Percentiles rank a stretch among this genome's conserved stretches.
phyloP scores from a whole-genome alignment of 2,888 invertebrate genomes.

The Polymixis lichenea region DNA sequence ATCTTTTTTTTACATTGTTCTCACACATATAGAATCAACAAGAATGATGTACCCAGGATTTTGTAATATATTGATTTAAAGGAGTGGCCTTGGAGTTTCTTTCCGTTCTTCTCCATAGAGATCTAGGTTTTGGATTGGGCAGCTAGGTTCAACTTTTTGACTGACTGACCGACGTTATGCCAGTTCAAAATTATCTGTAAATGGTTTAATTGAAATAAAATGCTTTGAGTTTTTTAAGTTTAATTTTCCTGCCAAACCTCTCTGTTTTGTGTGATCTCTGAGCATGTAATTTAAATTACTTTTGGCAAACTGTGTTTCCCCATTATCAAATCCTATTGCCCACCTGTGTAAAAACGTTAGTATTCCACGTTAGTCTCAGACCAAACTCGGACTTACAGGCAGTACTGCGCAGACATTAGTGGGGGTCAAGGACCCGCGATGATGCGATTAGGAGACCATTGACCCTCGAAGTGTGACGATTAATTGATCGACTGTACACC shows the following conservation, averaged over 20 bases:
- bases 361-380: constrained; percentile 60
- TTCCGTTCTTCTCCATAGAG: too few species aligned
- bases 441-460: constrained; percentile 84
- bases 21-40: too few species aligned
- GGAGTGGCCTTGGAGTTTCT: too few species aligned
- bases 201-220: too few species aligned
- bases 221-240: too few species aligned
- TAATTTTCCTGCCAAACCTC: not conserved
- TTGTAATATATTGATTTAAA: too few species aligned
- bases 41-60: too few species aligned
- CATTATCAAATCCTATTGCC: not conserved
- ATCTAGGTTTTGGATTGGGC: too few species aligned
- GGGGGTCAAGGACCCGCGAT: constrained; percentile 75
- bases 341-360: constrained; percentile 54
- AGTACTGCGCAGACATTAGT: constrained; percentile 51
- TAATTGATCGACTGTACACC: constrained; percentile 69
- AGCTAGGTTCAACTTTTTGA: too few species aligned
- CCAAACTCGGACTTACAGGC: constrained; percentile 48
- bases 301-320: not conserved
- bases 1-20: too few species aligned
- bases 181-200: too few species aligned
- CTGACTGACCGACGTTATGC: too few species aligned
- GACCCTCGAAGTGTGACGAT: constrained; percentile 73
- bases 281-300: not conserved
- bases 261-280: not conserved